These are phyloP conservation scores for Lindbergichthys nudifrons DNA, from an alignment of 2,797 vertebrate genomes.

Conservation along the genomic window DNA sequence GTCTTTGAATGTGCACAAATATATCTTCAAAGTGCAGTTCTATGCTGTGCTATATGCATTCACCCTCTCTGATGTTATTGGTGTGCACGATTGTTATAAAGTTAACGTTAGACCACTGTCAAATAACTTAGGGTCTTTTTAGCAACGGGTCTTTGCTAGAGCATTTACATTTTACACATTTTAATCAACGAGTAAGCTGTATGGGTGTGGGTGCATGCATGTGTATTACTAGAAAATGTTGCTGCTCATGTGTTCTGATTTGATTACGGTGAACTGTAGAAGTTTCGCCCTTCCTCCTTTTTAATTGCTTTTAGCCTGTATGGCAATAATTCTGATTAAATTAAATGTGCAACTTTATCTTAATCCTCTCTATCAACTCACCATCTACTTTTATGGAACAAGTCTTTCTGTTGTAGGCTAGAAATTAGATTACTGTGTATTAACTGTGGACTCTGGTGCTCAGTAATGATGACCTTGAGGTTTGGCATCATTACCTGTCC, in stretches of 20 bases:
- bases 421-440: constrained; percentile 66
- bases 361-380: constrained; percentile 56
- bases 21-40: background rate
- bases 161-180: constrained; percentile 21
- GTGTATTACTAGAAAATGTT: constrained; percentile 19
- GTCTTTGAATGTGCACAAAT: constrained; percentile 5
- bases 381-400: constrained; percentile 43
- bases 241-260: constrained; percentile 35
- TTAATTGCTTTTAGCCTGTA: constrained; percentile 45
- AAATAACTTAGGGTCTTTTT: constrained; percentile 24
- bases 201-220: constrained; percentile 15
- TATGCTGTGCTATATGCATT: background rate
- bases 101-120: constrained; percentile 6
- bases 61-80: constrained; percentile 6
- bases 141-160: constrained; percentile 11
- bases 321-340: constrained; percentile 60
- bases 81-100: background rate
- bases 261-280: constrained; percentile 46
- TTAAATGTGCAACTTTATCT: constrained; percentile 64
- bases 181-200: constrained; percentile 13
- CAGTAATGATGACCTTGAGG: constrained; percentile 75
- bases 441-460: constrained; percentile 64
- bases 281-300: constrained; percentile 41
- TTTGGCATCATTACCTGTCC: constrained; percentile 75
- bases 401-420: constrained; percentile 48